A percentile compares a stretch with the other conserved stretches of the same genome.
Conservation (phyloP, 2,113 vertebrate genomes). For the Antennarius striatus region DNA sequence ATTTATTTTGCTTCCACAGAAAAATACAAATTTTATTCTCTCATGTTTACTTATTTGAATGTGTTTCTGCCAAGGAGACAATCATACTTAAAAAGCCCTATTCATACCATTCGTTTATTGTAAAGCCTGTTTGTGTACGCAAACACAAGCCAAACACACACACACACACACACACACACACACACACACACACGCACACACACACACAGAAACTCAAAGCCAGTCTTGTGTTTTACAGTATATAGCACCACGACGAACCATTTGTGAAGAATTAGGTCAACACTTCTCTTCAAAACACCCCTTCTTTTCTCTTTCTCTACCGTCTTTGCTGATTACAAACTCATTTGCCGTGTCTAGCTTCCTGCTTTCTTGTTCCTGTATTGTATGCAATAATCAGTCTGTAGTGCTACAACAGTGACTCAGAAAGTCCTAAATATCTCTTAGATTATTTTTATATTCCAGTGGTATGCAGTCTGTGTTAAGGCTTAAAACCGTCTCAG, state of each 20-base stretch:
- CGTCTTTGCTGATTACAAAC: constrained; percentile 57
- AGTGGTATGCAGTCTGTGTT: constrained; percentile 13
- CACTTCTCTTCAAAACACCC: constrained; percentile 61
- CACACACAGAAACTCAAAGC: constrained; percentile 21
- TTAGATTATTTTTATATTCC: constrained; percentile 13
- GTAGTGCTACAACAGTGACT: neutral
- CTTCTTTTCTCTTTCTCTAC: constrained; percentile 44
- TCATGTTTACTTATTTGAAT: neutral
- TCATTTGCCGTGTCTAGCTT: constrained; percentile 50
- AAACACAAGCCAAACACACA: constrained; percentile 1
- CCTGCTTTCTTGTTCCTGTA: constrained; percentile 57
- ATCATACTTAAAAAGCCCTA: no score
- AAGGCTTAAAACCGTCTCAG: constrained; percentile 20
- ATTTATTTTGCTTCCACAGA: neutral
- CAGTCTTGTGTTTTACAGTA: constrained; percentile 40
- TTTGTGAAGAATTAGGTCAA: constrained; percentile 81
- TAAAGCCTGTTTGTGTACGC: no score
- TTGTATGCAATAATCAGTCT: constrained; percentile 51
- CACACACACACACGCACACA: constrained; percentile 23
- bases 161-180: constrained; percentile 23
- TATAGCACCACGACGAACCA: constrained; percentile 63
- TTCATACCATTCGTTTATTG: no score
- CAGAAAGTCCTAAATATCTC: constrained; percentile 3
- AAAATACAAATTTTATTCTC: neutral
- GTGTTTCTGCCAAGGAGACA: no score